phyloP scores from a whole-genome alignment of 2,797 vertebrate genomes.

The Ciconia nigra region DNA sequence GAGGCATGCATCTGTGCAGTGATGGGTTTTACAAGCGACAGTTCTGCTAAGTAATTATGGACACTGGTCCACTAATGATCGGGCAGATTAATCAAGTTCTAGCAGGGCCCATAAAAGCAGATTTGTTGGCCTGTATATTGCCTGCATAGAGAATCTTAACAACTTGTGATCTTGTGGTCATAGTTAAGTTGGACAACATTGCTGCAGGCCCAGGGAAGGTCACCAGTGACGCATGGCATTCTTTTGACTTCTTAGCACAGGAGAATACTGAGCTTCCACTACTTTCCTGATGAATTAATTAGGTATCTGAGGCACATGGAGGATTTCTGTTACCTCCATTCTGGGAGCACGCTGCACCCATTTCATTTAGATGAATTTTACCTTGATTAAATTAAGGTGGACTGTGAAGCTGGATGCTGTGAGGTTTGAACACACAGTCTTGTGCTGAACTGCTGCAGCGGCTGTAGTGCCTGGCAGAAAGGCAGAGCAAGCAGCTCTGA shows the following conservation, averaged over 20 bases:
- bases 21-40: neutral
- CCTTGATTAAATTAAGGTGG: neutral
- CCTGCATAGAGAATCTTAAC: neutral
- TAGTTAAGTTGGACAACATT: neutral
- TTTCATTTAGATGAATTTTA: neutral
- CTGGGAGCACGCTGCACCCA: neutral
- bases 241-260: neutral
- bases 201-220: neutral
- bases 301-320: neutral
- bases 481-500: neutral
- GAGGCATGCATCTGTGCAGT: neutral
- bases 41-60: neutral
- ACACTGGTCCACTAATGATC: neutral
- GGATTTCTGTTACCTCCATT: neutral
- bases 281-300: neutral
- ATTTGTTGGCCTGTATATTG: neutral
- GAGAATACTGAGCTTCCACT: neutral
- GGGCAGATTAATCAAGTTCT: neutral
- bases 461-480: neutral
- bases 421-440: neutral
- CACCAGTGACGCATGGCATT: neutral
- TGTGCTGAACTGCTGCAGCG: neutral
- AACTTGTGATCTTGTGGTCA: neutral
- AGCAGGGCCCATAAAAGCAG: neutral
- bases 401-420: neutral